Conservation (phyloP, 2,113 vertebrate species). For the Coregonus clupeaformis region DNA sequence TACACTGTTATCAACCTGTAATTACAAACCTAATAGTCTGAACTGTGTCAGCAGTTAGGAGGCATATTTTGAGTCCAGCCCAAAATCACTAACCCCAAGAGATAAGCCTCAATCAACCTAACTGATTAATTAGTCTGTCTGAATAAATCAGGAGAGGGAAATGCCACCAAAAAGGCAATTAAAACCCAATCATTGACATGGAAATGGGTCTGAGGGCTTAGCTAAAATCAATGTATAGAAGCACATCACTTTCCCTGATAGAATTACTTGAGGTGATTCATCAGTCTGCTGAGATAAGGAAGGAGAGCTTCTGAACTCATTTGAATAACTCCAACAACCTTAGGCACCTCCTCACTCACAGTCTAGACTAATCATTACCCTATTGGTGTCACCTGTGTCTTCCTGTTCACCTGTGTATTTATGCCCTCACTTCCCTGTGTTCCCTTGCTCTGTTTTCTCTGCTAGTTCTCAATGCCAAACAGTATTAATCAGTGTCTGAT, state of each 20-base stretch:
- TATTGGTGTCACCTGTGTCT: no score
- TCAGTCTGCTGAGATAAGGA: constrained; percentile 2
- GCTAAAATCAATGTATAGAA: constrained; percentile 16
- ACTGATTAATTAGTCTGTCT: constrained; percentile 33
- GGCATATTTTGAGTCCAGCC: background rate
- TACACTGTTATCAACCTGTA: no score
- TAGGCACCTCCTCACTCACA: no score
- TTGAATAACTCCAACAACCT: no score
- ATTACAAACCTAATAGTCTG: no score
- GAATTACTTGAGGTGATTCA: background rate
- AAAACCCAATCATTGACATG: constrained; percentile 34
- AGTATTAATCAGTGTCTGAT: no score
- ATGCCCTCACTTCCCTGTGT: no score
- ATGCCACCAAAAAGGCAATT: background rate
- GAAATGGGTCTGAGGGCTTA: constrained; percentile 1
- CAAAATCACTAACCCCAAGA: constrained; percentile 2
- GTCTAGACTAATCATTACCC: no score
- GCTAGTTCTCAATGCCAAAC: no score
- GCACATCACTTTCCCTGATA: constrained; percentile 4
- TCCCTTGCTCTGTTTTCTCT: no score
- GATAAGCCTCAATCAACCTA: constrained; percentile 36
- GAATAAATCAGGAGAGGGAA: constrained; percentile 13
- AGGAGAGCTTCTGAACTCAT: constrained; percentile 12
- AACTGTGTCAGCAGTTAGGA: no score
- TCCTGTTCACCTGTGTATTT: no score